A percentile compares a stretch with the other conserved stretches of the same genome.
Evolutionary conservation across 2,797 vertebrate genomes (phyloP).

Genomic region (Microctenopoma lineatum): DNA sequence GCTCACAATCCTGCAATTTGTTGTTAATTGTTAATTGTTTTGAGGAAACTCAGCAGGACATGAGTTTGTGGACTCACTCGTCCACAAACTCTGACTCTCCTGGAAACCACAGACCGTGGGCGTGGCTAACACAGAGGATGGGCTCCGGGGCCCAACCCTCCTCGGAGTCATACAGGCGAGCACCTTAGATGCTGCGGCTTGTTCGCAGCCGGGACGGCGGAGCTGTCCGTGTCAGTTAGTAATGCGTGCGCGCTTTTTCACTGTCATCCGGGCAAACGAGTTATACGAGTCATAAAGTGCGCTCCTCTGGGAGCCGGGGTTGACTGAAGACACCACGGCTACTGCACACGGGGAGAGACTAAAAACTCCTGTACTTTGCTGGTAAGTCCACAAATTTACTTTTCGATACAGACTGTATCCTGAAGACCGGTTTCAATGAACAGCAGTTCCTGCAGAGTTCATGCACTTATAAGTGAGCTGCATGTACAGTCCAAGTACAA

Average conservation of each 20-base stretch:
- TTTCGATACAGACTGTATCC: neutral
- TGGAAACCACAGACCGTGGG: constrained; percentile 16
- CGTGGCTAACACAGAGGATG: neutral
- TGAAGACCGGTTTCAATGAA: neutral
- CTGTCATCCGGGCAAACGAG: constrained; percentile 15
- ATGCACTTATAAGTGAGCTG: neutral
- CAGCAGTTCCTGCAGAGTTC: neutral
- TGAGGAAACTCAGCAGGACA: neutral
- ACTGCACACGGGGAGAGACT: constrained; percentile 3
- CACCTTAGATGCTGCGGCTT: neutral
- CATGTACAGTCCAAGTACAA: neutral
- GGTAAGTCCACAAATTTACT: constrained; percentile 38
- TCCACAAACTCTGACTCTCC: neutral
- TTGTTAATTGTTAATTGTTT: neutral
- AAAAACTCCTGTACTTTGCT: constrained; percentile 28
- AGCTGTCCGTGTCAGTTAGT: neutral
- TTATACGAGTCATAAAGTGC: neutral
- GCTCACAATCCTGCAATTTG: neutral
- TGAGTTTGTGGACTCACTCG: neutral
- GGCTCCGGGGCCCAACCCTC: constrained; percentile 24
- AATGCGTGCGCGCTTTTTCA: neutral
- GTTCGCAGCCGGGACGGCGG: neutral
- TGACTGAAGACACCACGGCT: constrained; percentile 2
- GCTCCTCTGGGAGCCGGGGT: neutral
- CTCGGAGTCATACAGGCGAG: neutral